A percentile compares a stretch with the other conserved stretches of the same genome.
These are phyloP conservation scores for Elegia similella DNA, from an alignment of 2,888 invertebrate species.

Conservation along the genomic window DNA sequence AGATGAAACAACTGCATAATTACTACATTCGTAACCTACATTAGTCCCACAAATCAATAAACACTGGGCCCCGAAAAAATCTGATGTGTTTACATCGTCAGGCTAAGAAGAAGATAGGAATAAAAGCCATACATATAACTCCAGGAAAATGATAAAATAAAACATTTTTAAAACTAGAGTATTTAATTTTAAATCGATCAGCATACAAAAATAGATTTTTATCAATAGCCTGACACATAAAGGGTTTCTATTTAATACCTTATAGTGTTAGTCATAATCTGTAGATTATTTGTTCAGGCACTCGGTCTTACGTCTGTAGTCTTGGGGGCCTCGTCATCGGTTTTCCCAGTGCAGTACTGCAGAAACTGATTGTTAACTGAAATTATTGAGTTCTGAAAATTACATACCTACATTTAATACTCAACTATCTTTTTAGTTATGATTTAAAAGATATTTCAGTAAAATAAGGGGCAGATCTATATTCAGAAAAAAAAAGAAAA, in stretches of 20 bases:
- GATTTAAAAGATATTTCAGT: too few species aligned
- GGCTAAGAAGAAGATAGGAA: too few species aligned
- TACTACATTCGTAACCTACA: too few species aligned
- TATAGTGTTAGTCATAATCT: neutral
- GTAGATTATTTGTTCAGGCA: neutral
- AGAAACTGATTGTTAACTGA: neutral
- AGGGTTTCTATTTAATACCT: neutral
- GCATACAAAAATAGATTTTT: neutral
- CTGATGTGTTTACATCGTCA: too few species aligned
- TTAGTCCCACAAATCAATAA: too few species aligned
- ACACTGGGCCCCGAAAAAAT: too few species aligned
- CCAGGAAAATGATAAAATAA: neutral
- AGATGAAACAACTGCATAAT: too few species aligned
- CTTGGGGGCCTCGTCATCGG: slow-evolving; percentile 1
- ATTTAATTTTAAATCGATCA: neutral
- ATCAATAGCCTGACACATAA: neutral
- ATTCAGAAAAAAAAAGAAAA: too few species aligned
- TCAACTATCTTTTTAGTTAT: neutral
- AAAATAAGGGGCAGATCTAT: too few species aligned
- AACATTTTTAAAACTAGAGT: too few species aligned
- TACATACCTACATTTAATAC: neutral
- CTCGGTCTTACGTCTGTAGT: neutral
- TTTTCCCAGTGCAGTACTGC: neutral
- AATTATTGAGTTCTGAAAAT: neutral
- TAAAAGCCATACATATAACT: too few species aligned